A percentile compares a stretch with the other conserved stretches of the same genome.
Conservation (phyloP, 2,888 invertebrate species). For the Cordilura impudica region DNA sequence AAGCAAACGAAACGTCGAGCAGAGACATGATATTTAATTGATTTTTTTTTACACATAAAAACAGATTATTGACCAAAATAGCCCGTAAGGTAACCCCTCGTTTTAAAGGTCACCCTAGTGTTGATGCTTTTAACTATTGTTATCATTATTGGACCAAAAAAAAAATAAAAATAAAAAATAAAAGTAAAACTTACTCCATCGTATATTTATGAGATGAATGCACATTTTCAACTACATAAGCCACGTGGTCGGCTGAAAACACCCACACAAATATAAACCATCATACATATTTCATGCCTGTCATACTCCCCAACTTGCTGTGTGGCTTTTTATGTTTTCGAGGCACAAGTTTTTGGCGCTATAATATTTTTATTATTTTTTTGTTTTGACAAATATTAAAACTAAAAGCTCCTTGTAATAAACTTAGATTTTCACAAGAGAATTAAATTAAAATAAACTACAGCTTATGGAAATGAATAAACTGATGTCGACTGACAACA, state of each 20-base stretch:
- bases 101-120: too few relatives aligned
- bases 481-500: too few relatives aligned
- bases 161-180: not conserved
- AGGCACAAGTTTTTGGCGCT: not conserved
- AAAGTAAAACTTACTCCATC: not conserved
- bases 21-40: too few relatives aligned
- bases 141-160: too few relatives aligned
- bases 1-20: too few relatives aligned
- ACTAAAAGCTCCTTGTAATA: not conserved
- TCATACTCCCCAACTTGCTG: not conserved
- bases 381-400: not conserved
- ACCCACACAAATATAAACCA: constrained; percentile 15
- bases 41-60: too few relatives aligned
- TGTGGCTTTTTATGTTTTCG: not conserved
- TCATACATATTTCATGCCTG: not conserved
- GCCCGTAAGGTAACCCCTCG: too few relatives aligned
- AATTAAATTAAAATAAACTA: too few relatives aligned
- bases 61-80: too few relatives aligned
- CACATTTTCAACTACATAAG: constrained; percentile 48
- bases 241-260: constrained; percentile 33
- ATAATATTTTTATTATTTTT: not conserved
- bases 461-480: too few relatives aligned
- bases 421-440: too few relatives aligned
- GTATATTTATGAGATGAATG: constrained; percentile 31
- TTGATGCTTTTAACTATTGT: too few relatives aligned